Evolutionary conservation across 2,113 vertebrate genomes (phyloP), one percentile per base, ranked within the genome.

Genomic region (Alosa alosa): DNA sequence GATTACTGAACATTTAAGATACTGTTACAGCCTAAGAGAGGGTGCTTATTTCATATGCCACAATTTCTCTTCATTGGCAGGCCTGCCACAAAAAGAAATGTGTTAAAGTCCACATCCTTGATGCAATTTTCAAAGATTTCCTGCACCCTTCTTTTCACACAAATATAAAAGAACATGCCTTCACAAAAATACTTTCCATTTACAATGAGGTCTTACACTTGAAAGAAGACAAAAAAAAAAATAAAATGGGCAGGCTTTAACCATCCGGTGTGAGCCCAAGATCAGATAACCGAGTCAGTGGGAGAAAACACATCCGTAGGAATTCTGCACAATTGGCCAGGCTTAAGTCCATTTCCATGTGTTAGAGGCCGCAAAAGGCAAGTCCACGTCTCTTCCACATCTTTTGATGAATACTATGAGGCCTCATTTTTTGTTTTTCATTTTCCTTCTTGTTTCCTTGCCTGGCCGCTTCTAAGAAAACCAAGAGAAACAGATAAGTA

Each of bases 401-500:
- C 50, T 52, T 52, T 10, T 60, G 18, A 57, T 20, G 22, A 55
- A 41, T 8, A 72, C 25, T 44, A 68, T n/a, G 55, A 22, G 20
- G 49, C n/a, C 81, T 90, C 83, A 90, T 57, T 90, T 90, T 88
- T 95, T 95, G 85, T 83, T 93, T 93, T 97, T 99, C 94, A 97
- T 97, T 91, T 98, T 99, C 92, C 94, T 96, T 82, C 97, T 95
- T 10, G 93, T 90, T 39, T 94, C 94, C 91, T 99, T 99, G 64
- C 98, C 98, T 1, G 97, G 98, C 81, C 98, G 96, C 91, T 98
- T 99, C 98, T 99, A 93, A 0, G 91, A 92, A 87, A 81, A 64
- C 87, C 7, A n/a, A 41, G 2, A 41, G 81, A 85, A 52, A 44
- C 5, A n/a, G 46, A 45, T 47, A 36, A 85, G n/a, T 36, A 72